phyloP scores from a whole-genome alignment of 2,888 invertebrate species.

The Hirudinaria manillensis region DNA sequence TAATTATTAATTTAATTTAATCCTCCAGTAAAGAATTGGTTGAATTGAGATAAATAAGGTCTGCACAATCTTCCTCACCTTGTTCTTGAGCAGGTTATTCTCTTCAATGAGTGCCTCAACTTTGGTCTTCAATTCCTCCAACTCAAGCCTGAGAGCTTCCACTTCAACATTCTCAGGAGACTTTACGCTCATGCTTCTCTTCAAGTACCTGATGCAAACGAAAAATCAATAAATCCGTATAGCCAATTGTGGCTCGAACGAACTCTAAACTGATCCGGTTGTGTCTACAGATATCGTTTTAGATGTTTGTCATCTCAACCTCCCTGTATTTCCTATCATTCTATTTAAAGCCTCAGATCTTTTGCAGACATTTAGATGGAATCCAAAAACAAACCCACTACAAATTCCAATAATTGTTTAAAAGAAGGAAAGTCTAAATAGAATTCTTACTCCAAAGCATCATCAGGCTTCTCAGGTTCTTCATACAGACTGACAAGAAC shows the following conservation, averaged over 20 bases:
- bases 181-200: slow-evolving; percentile 50
- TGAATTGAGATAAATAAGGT: too few species aligned
- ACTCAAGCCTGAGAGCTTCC: slow-evolving; percentile 52
- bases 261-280: background rate
- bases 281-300: background rate
- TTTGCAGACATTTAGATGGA: background rate
- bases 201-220: slow-evolving; percentile 45
- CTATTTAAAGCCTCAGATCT: background rate
- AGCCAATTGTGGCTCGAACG: background rate
- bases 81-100: slow-evolving; percentile 49
- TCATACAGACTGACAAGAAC: slow-evolving; percentile 76
- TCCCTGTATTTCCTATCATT: background rate
- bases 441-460: slow-evolving; percentile 66
- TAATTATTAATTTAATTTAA: too few species aligned
- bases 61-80: slow-evolving; percentile 41
- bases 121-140: slow-evolving; percentile 51
- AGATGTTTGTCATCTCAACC: background rate
- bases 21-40: too few species aligned
- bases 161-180: slow-evolving; percentile 54
- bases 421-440: slow-evolving; percentile 34
- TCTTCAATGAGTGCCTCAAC: slow-evolving; percentile 51
- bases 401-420: background rate
- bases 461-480: slow-evolving; percentile 74
- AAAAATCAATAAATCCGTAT: background rate
- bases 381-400: background rate